Conservation (phyloP, 1,140 invertebrate genomes). For the Drosophila littoralis region DNA sequence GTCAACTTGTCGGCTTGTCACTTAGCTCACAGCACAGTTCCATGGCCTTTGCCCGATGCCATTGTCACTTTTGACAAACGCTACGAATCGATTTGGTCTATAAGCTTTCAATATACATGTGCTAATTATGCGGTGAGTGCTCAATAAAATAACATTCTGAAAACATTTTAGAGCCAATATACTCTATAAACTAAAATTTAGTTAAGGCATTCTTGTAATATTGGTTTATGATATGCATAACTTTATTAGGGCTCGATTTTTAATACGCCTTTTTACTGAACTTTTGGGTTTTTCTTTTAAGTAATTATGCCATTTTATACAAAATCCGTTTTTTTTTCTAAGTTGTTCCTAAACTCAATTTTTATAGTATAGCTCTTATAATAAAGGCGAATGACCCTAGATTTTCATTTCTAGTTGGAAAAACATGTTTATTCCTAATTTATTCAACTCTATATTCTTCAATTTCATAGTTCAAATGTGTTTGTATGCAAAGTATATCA, state of each 20-base stretch:
- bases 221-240: neutral
- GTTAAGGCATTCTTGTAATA: conserved; percentile 14
- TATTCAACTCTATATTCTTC: neutral
- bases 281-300: no score
- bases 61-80: conserved; percentile 65
- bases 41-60: conserved; percentile 21
- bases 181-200: conserved; percentile 32
- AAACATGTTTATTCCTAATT: neutral
- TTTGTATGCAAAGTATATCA: neutral
- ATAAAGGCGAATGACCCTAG: no score
- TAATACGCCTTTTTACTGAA: no score
- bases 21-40: conserved; percentile 12
- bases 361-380: no score
- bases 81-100: conserved; percentile 59
- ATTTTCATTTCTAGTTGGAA: no score
- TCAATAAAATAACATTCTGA: conserved; percentile 39
- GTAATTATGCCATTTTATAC: no score
- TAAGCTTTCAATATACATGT: conserved; percentile 70
- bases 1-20: conserved; percentile 61
- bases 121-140: conserved; percentile 69
- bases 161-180: conserved; percentile 41
- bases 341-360: no score
- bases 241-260: neutral
- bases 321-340: no score
- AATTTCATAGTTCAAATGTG: neutral